Conservation (phyloP, 2,888 invertebrate genomes). For the Phrixothrix hirtus region DNA sequence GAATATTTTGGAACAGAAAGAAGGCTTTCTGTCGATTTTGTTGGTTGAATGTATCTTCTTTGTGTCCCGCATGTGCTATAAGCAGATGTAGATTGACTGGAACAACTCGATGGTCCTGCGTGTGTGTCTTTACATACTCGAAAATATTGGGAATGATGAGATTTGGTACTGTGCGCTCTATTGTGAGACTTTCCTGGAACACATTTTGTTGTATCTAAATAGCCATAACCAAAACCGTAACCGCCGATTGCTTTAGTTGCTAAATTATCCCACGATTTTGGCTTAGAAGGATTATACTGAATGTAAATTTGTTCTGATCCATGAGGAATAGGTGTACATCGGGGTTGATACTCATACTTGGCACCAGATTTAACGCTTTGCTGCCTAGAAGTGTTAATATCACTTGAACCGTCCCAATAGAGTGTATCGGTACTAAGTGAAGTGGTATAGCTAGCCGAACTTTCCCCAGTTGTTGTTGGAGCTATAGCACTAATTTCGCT, state of each 20-base stretch:
- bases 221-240: constrained; percentile 86
- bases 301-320: constrained; percentile 54
- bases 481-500: constrained; percentile 71
- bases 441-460: constrained; percentile 80
- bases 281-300: constrained; percentile 65
- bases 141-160: constrained; percentile 51
- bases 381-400: constrained; percentile 52
- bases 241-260: constrained; percentile 85
- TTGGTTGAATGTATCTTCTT: constrained; percentile 62
- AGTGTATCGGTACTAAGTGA: constrained; percentile 85
- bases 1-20: constrained; percentile 70
- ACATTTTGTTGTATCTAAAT: constrained; percentile 65
- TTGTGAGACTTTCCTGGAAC: constrained; percentile 52
- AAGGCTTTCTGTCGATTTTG: constrained; percentile 82
- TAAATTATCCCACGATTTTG: constrained; percentile 89
- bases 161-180: constrained; percentile 54
- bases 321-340: constrained; percentile 52
- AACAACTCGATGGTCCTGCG: constrained; percentile 63
- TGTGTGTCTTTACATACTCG: constrained; percentile 55
- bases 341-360: constrained; percentile 52
- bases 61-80: constrained; percentile 37
- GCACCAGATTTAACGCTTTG: constrained; percentile 54
- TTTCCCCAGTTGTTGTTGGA: constrained; percentile 66
- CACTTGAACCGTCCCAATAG: constrained; percentile 71
- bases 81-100: constrained; percentile 59